Base-by-base conservation (phyloP, 2,888 invertebrate species). In the Cryptosula pallasiana region DNA sequence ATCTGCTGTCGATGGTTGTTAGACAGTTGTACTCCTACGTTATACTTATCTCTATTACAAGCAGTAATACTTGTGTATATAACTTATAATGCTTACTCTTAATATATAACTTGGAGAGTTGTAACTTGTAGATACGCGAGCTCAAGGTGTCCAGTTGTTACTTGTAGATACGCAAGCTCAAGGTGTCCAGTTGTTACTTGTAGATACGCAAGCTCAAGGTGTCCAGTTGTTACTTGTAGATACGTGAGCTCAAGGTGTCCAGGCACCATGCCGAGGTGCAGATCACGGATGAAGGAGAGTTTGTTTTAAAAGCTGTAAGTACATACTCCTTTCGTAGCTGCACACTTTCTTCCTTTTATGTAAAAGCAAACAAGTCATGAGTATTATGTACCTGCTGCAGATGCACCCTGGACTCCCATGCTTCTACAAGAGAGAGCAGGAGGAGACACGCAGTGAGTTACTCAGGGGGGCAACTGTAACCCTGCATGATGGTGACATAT, bases 361-460 rank as follows among this genome's bases (percentile, higher is more conserved):
- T n/a, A n/a, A n/a, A n/a, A n/a, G n/a, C n/a, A n/a, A n/a, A n/a
- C n/a, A n/a, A n/a, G n/a, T n/a, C n/a, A n/a, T n/a, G n/a, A n/a
- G n/a, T n/a, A 45, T 45, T 45, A 23, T 57, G 57, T 23, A 5
- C n/a, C n/a, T 5, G 5, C 5, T 63, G 27, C 27, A 63, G 63
- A 63, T 63, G 63, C 63, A 63, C n/a, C 63, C 63, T 63, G 63
- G 63, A 9, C 63, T 63, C 29, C 63, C 63, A 27, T 63, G 63
- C 34, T 63, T 32, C 34, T 63, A 63, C 32, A 63, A 32, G 9
- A 63, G n/a, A 63, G 27, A 34, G 5, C 16, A 27, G 3, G 63
- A 63, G 32, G 13, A 20, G 5, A 13, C 27, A 3, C 20, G 5
- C 2, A 29, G 29, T 32, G 63, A 63, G n/a, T 32, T 63, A 5